Base-by-base conservation (phyloP, 2,113 vertebrate genomes). In the Chaetura pelagica region DNA sequence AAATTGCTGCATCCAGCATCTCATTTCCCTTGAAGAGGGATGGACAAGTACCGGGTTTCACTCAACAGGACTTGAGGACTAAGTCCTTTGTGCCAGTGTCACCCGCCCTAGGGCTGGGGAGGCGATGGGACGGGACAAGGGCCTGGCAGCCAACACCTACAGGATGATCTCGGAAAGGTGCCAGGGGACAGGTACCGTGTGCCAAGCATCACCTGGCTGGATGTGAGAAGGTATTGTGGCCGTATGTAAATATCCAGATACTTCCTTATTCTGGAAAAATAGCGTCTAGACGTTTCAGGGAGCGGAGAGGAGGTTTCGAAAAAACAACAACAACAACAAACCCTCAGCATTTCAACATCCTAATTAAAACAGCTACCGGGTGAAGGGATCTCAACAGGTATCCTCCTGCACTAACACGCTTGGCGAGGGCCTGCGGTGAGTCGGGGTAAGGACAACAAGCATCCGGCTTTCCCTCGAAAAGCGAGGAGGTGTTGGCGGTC, bases 71-170 rank as follows among this genome's bases (percentile, higher is more conserved):
- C 46, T 48, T 48, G 27, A 71, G 15, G 29, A 29, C 38, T 59
- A 24, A 3, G 62, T 35, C 34, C 40, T 38, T 32, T 0, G 0
- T 7, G 58, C 20, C 26, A 19, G 9, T 6, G 34, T 52, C 34
- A 30, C 16, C 58, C 3, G 2, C 10, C 21, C 34, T 40, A 20
- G n/a, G 32, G 13, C 0, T 27, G 40, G 49, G 22, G 52, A 55
- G 40, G 29, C 8, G 9, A 4, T 2, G 7, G 21, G 3, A 5
- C 0, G 2, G 21, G 71, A 66, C 19, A 42, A 1, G 32, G 13
- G 23, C 1, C 1, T 4, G 34, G 32, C 9, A 49, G 27, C 15
- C 6, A 2, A 14, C 22, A 34, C 7, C 38, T n/a, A 1, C 8
- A 9, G 22, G 21, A 6, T 10, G 20, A 21, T 0, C 18, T 19